A percentile compares a stretch with the other conserved stretches of the same genome.
Conservation (phyloP, 2,113 vertebrate species). For the Delphinapterus leucas region DNA sequence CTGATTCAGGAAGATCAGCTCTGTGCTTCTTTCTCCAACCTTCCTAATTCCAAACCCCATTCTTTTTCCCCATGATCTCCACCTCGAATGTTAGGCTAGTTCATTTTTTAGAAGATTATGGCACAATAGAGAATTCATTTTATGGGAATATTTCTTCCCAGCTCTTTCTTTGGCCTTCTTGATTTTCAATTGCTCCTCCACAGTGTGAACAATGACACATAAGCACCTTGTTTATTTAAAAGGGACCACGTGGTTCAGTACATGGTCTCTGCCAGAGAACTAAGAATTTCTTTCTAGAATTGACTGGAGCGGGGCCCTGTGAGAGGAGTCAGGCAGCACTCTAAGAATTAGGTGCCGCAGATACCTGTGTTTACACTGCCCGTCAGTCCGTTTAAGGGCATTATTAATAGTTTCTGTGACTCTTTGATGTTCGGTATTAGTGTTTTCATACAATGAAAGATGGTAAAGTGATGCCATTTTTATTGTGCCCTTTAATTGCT, state of each 20-base stretch:
- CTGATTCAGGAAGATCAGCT: background rate
- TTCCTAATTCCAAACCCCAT: background rate
- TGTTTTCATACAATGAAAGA: slow-evolving; percentile 66
- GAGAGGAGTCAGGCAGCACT: slow-evolving; percentile 68
- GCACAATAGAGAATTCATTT: background rate
- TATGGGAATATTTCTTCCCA: background rate
- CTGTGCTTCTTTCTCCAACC: background rate
- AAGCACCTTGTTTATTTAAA: slow-evolving; percentile 68
- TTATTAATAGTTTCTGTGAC: slow-evolving; percentile 72
- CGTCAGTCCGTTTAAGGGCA: slow-evolving; percentile 60
- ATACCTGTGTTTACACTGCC: slow-evolving; percentile 57
- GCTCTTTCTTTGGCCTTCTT: background rate
- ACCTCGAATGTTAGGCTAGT: fast-evolving
- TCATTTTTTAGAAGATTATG: background rate
- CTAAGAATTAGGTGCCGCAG: slow-evolving; percentile 5
- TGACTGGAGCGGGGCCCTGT: slow-evolving; percentile 36
- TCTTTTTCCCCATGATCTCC: background rate
- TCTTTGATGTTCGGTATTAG: slow-evolving; percentile 52
- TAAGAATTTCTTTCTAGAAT: slow-evolving; percentile 46
- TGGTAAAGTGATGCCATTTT: slow-evolving; percentile 30
- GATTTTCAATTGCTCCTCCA: background rate
- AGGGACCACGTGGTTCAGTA: slow-evolving; percentile 60
- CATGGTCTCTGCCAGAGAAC: slow-evolving; percentile 52
- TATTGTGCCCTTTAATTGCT: background rate
- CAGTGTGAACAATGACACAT: slow-evolving; percentile 44